Evolutionary conservation across 2,888 invertebrate species (phyloP), one percentile per base, ranked within the genome.

Genomic region (Cantharis lateralis): DNA sequence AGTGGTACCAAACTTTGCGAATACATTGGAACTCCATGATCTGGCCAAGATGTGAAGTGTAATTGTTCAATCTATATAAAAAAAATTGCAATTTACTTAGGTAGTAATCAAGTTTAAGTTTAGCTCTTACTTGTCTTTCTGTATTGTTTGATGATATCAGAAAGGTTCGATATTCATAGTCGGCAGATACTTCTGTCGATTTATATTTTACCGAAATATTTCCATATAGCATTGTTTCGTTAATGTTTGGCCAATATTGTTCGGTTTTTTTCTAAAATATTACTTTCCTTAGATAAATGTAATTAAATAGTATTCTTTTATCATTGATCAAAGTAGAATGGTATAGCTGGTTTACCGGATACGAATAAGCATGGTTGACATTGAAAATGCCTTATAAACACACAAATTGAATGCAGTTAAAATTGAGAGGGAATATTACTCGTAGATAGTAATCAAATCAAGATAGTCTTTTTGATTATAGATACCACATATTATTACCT

Each of bases 21-120:
- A 69, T 79, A 77, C 48, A 77, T n/a, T 15, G 91, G 91, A 3
- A 90, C 88, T 1, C 89, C 89, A 76, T 90, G 89, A 80, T 90
- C 90, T 0, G 91, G 90, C 91, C 91, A 91, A 2, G 88, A 87
- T 1, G 88, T 89, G 79, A 89, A 91, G 78, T 91, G 90, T 15
- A 90, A 82, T 73, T 91, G 90, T 64, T 86, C 83, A 1, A 90
- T 81, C 89, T 90, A 26, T 69, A 68, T 72, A 18, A 64, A 13
- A 13, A n/a, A 11, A 62, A 20, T 48, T 20, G 3, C 1, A 3
- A 71, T 11, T 81, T 82, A 0, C 87, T 79, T 15, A 81, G 82
- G 10, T 68, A 62, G 5, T 18, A 24, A 11, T 10, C 13, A 62
- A 69, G 10, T 15, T 16, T 20, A 2, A 15, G 2, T 13, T 18